Evolutionary conservation across 35 echinoderm and acorn worm species (phyloP).

Genomic region (Diadema setosum): DNA sequence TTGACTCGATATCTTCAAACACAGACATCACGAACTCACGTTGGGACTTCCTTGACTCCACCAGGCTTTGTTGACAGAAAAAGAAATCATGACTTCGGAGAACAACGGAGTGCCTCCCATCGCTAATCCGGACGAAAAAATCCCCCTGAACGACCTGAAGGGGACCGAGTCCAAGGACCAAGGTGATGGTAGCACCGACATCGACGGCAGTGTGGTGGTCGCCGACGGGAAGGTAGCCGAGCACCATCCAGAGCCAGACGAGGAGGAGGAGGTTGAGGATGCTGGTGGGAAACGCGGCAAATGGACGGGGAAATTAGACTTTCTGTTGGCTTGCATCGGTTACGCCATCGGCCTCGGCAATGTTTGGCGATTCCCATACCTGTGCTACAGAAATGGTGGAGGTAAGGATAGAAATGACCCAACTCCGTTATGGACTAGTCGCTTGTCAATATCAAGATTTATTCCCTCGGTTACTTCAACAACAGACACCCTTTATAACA

Average conservation of each 20-base stretch:
- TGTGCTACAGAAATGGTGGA: constrained; percentile 52
- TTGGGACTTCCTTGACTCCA: neutral
- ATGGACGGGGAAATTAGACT: constrained; percentile 38
- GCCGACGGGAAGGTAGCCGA: constrained; percentile 9
- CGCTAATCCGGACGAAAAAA: neutral
- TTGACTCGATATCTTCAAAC: neutral
- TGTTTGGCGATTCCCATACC: constrained; percentile 44
- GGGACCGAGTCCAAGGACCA: constrained; percentile 10
- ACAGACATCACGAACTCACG: neutral
- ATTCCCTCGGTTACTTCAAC: too few species aligned
- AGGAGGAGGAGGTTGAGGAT: neutral
- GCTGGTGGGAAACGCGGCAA: constrained; percentile 8
- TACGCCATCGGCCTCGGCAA: constrained; percentile 43
- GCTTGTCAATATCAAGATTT: too few species aligned
- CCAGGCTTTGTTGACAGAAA: neutral
- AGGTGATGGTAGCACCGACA: constrained; percentile 23
- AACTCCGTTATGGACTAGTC: too few species aligned
- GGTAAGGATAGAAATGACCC: constrained; percentile 34
- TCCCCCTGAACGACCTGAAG: constrained; percentile 35
- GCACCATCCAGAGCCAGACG: neutral
- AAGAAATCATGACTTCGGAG: neutral
- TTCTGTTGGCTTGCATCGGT: constrained; percentile 39
- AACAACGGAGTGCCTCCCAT: constrained; percentile 20
- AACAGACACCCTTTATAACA: too few species aligned
- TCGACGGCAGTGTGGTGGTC: neutral